Percentiles rank a stretch among this genome's conserved stretches.
phyloP scores from a whole-genome alignment of 2,888 invertebrate genomes.

The Osedax fenrisi region DNA sequence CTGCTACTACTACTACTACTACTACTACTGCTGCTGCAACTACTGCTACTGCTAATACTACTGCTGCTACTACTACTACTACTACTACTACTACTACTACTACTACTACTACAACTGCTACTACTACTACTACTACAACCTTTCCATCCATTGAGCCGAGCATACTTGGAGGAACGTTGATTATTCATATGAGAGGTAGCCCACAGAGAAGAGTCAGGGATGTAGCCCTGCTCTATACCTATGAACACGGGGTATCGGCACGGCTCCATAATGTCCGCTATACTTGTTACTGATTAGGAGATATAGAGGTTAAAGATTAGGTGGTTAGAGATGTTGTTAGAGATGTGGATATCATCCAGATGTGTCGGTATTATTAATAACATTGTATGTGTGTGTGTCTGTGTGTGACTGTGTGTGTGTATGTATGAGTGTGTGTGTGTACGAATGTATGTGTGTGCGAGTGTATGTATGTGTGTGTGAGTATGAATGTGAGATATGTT shows the following conservation, averaged over 20 bases:
- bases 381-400: too few species aligned
- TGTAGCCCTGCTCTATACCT: conserved; percentile 38
- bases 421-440: too few species aligned
- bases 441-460: too few species aligned
- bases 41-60: not conserved
- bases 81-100: not conserved
- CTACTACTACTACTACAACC: conserved; percentile 31
- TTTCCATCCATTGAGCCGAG: conserved; percentile 36
- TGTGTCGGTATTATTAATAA: not conserved
- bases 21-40: not conserved
- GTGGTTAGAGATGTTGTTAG: not conserved
- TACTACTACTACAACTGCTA: not conserved
- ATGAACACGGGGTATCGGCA: conserved; percentile 37
- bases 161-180: conserved; percentile 34
- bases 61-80: conserved; percentile 2
- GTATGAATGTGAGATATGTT: too few species aligned
- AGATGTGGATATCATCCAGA: not conserved
- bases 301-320: not conserved
- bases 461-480: too few species aligned
- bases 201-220: conserved; percentile 37
- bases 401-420: too few species aligned
- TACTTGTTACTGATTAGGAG: conserved; percentile 24
- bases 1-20: not conserved
- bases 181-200: conserved; percentile 36
- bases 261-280: conserved; percentile 37